A percentile compares a stretch with the other conserved stretches of the same genome.
Conservation (phyloP, 1,140 invertebrate genomes). For the Tigriopus japonicus region DNA sequence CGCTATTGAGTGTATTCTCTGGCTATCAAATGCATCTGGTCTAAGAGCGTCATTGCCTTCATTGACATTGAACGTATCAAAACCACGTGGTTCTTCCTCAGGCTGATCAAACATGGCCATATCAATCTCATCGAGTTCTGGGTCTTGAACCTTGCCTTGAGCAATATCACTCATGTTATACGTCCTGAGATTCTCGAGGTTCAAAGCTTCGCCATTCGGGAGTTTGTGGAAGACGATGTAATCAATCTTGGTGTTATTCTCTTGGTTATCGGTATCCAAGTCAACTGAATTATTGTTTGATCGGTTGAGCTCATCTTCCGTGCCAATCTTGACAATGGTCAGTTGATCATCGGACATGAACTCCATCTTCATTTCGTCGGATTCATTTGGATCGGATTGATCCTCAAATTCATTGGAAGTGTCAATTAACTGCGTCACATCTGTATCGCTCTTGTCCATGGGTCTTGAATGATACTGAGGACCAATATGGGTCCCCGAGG, state of each 20-base stretch:
- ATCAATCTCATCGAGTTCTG: background rate
- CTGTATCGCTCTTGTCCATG: background rate
- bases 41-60: too few species aligned
- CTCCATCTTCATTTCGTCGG: too few species aligned
- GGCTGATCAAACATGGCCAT: background rate
- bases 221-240: conserved; percentile 8
- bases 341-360: background rate
- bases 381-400: too few species aligned
- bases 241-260: background rate
- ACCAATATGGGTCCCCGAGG: background rate
- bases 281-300: background rate
- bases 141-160: background rate
- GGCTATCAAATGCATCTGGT: too few species aligned
- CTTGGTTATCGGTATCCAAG: background rate
- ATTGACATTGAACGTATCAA: too few species aligned
- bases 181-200: conserved; percentile 6
- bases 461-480: background rate
- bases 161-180: background rate
- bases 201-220: conserved; percentile 6
- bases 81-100: background rate
- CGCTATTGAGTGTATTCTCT: too few species aligned
- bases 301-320: background rate
- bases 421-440: too few species aligned
- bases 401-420: too few species aligned
- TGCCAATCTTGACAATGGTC: background rate